Percentiles rank a stretch among this genome's conserved stretches.
Evolutionary conservation across 2,888 invertebrate genomes (phyloP).

Genomic region (Parnassius smintheus): DNA sequence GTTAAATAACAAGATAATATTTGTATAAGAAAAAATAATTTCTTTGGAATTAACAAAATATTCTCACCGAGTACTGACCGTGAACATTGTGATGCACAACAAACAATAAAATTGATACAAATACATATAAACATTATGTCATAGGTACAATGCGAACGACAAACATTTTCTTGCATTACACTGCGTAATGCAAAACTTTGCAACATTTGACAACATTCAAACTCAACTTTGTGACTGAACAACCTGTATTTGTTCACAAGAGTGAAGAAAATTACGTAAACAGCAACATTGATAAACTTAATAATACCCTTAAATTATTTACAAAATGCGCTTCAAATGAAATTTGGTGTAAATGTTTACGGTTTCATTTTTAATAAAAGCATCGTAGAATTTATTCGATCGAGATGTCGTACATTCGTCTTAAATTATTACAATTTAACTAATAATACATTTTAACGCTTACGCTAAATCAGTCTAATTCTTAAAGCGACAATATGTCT

Average conservation of each 20-base stretch:
- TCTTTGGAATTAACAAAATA: constrained; percentile 24
- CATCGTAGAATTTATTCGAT: constrained; percentile 48
- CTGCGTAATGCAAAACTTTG: background rate
- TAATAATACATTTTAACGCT: constrained; percentile 76
- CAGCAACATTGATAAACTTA: constrained; percentile 21
- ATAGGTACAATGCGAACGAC: background rate
- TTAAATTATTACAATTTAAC: constrained; percentile 65
- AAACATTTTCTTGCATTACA: background rate
- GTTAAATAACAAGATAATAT: constrained; percentile 5
- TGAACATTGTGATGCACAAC: constrained; percentile 41
- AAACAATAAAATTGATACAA: constrained; percentile 44
- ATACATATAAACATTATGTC: background rate
- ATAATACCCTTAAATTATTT: constrained; percentile 22
- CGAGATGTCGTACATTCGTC: constrained; percentile 61
- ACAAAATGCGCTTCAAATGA: constrained; percentile 25
- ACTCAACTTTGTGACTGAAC: constrained; percentile 23
- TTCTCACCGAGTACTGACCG: constrained; percentile 57
- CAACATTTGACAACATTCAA: constrained; percentile 7
- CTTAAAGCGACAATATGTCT: constrained; percentile 79
- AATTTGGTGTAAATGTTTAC: constrained; percentile 23
- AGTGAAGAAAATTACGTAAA: constrained; percentile 1
- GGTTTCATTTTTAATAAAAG: constrained; percentile 25
- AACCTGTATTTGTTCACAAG: constrained; percentile 7
- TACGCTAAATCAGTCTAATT: constrained; percentile 81
- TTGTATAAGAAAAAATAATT: constrained; percentile 1